Evolutionary conservation across 2,888 invertebrate species (phyloP).

Genomic region (Limulus polyphemus): DNA sequence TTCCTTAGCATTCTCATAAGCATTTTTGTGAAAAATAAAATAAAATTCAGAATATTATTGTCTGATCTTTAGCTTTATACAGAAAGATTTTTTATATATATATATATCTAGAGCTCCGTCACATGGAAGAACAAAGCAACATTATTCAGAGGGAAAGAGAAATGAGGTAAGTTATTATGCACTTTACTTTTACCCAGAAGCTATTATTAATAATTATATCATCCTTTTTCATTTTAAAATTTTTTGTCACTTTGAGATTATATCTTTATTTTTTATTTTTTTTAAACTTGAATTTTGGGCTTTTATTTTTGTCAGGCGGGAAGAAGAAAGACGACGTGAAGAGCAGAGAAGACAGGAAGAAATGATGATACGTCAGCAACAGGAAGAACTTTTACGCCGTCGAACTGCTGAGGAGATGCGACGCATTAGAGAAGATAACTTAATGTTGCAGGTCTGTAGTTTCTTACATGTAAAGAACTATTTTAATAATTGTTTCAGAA

Average conservation of each 20-base stretch:
- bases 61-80: neutral
- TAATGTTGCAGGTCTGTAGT: conserved; percentile 14
- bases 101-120: conserved; percentile 21
- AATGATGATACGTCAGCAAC: conserved; percentile 23
- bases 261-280: neutral
- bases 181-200: neutral
- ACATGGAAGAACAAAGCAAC: conserved; percentile 25
- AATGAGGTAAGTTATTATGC: conserved; percentile 11
- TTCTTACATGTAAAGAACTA: too few species aligned
- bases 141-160: conserved; percentile 19
- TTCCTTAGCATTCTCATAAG: neutral
- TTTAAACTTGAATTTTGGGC: too few species aligned
- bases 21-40: neutral
- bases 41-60: neutral
- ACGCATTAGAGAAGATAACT: conserved; percentile 14
- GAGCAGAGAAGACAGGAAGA: conserved; percentile 25
- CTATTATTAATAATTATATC: neutral
- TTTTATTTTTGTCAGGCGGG: conserved; percentile 9
- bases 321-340: conserved; percentile 24
- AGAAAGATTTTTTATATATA: neutral
- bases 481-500: too few species aligned
- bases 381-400: conserved; percentile 23
- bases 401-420: conserved; percentile 12
- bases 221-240: neutral
- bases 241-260: neutral